Evolutionary conservation across 1,140 invertebrate species (phyloP).

Genomic region (Rhizoglyphus robini): DNA sequence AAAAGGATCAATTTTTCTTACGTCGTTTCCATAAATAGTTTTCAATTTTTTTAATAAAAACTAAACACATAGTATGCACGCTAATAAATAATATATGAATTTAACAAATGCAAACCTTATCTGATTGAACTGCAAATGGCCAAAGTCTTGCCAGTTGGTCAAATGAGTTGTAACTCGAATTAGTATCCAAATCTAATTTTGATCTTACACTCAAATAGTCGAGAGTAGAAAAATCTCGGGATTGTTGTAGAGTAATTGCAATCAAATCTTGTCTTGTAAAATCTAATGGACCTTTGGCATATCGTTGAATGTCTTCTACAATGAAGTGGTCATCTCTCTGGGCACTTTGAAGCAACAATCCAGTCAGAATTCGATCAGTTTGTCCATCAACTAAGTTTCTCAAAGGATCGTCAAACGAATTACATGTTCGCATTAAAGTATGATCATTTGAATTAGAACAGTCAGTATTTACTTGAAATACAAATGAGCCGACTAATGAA

Average conservation of each 20-base stretch:
- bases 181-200: conserved; percentile 3
- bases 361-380: conserved; percentile 46
- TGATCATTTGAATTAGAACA: conserved; percentile 22
- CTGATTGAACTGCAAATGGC: not conserved
- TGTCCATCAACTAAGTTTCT: conserved; percentile 35
- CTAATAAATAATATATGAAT: not conserved
- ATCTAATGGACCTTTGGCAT: conserved; percentile 48
- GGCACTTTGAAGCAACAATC: conserved; percentile 46
- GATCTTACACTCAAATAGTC: conserved; percentile 16
- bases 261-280: conserved; percentile 51
- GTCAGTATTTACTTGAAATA: conserved; percentile 30
- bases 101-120: not conserved
- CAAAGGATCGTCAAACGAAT: conserved; percentile 42
- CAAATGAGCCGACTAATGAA: conserved; percentile 43
- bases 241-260: conserved; percentile 49
- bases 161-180: not conserved
- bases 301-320: conserved; percentile 49
- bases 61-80: not conserved
- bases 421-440: conserved; percentile 43
- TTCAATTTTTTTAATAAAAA: not conserved
- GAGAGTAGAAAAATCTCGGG: conserved; percentile 49
- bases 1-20: conserved; percentile 49
- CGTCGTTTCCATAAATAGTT: conserved; percentile 33
- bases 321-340: conserved; percentile 51
- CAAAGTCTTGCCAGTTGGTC: not conserved